Evolutionary conservation across 2,113 vertebrate species (phyloP).

Genomic region (Oncorhynchus mykiss): DNA sequence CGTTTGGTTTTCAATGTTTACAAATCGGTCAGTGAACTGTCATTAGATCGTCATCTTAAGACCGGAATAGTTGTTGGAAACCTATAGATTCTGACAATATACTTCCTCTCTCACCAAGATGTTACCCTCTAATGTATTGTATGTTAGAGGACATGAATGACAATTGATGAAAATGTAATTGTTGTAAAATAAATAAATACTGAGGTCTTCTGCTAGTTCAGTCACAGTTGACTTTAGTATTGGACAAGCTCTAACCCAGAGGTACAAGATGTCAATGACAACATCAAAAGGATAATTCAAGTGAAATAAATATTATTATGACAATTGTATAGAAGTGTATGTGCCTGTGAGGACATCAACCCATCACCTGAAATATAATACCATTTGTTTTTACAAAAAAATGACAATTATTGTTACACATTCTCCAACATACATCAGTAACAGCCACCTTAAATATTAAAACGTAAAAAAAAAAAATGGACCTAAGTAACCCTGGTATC

Average conservation of each 20-base stretch:
- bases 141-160: background rate
- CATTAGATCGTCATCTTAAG: background rate
- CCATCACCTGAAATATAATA: conserved; percentile 31
- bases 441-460: conserved; percentile 10
- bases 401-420: conserved; percentile 5
- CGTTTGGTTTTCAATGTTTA: conserved; percentile 53
- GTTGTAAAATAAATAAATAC: conserved; percentile 50
- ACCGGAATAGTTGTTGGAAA: background rate
- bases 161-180: conserved; percentile 10
- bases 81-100: background rate
- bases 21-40: background rate
- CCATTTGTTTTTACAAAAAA: background rate
- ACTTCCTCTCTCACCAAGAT: background rate
- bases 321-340: conserved; percentile 30
- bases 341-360: conserved; percentile 48
- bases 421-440: conserved; percentile 1
- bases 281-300: conserved; percentile 35
- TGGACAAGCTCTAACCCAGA: conserved; percentile 14
- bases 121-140: background rate
- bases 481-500: background rate
- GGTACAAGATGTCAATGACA: conserved; percentile 18
- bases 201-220: conserved; percentile 5
- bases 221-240: conserved; percentile 25
- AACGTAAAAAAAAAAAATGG: conserved; percentile 5
- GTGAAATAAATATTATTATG: conserved; percentile 26